These are phyloP conservation scores for Aphis craccivora DNA, from an alignment of 1,140 invertebrate species.

Conservation along the genomic window DNA sequence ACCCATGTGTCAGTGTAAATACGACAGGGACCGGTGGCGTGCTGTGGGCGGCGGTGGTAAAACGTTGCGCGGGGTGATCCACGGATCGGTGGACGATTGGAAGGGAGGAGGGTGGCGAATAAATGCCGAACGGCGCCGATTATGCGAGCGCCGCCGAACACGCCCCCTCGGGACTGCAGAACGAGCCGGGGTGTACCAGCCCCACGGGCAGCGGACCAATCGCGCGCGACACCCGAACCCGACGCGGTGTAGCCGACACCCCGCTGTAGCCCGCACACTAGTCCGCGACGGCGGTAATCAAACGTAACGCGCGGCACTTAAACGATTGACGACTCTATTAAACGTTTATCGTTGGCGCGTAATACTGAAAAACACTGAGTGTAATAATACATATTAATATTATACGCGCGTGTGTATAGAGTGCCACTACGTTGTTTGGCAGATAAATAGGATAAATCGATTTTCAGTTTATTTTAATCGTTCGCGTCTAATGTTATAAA, in stretches of 20 bases:
- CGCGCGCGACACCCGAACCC: constrained; percentile 20
- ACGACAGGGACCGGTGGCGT: neutral
- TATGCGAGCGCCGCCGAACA: constrained; percentile 29
- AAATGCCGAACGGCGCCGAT: constrained; percentile 47
- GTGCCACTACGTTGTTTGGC: neutral
- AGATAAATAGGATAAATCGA: neutral
- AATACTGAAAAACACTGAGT: neutral
- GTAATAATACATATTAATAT: neutral
- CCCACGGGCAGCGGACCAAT: constrained; percentile 40
- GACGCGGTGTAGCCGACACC: neutral
- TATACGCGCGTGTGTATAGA: neutral
- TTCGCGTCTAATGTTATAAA: neutral
- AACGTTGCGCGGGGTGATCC: neutral
- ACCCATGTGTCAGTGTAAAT: constrained; percentile 31
- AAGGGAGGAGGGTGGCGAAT: neutral
- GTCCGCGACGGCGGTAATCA: constrained; percentile 18
- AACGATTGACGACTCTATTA: constrained; percentile 52
- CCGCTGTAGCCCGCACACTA: neutral
- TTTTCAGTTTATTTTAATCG: neutral
- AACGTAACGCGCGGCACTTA: constrained; percentile 50
- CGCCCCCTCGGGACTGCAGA: constrained; percentile 8
- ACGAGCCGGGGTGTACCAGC: constrained; percentile 23
- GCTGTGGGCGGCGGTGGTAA: neutral
- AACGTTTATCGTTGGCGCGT: constrained; percentile 40
- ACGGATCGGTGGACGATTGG: too few relatives aligned